A percentile compares a stretch with the other conserved stretches of the same genome.
Evolutionary conservation across 2,888 invertebrate genomes (phyloP).

Genomic region (Chalcis sispes): DNA sequence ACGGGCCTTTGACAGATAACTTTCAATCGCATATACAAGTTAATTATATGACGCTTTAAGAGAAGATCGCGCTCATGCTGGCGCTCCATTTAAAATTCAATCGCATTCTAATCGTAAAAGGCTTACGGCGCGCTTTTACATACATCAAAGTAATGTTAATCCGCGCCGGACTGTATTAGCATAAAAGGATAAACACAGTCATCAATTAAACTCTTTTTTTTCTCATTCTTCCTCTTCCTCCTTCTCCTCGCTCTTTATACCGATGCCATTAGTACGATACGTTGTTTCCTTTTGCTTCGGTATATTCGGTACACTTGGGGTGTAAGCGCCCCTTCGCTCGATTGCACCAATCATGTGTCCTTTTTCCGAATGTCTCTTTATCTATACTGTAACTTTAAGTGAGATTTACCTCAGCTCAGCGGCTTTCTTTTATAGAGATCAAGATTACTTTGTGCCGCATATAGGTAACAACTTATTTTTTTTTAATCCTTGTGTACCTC

Average conservation of each 20-base stretch:
- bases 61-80: slow-evolving; percentile 1
- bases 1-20: neutral
- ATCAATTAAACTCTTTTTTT: slow-evolving; percentile 45
- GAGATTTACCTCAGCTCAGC: neutral
- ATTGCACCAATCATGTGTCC: neutral
- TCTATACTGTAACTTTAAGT: slow-evolving; percentile 4
- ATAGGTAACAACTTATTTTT: too few species aligned
- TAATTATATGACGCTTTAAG: slow-evolving; percentile 31
- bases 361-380: slow-evolving; percentile 14
- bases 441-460: too few species aligned
- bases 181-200: slow-evolving; percentile 51
- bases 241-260: neutral
- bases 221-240: neutral
- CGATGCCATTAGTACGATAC: slow-evolving; percentile 45
- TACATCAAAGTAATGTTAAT: slow-evolving; percentile 49
- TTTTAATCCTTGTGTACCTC: too few species aligned
- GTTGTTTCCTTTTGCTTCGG: neutral
- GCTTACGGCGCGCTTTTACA: slow-evolving; percentile 36
- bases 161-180: slow-evolving; percentile 36
- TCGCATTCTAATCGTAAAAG: slow-evolving; percentile 43
- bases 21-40: slow-evolving; percentile 2
- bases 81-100: slow-evolving; percentile 38
- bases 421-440: too few species aligned
- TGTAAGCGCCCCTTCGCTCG: too few species aligned
- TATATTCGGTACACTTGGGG: slow-evolving; percentile 6